Evolutionary conservation across 2,113 vertebrate genomes (phyloP).

Genomic region (Equus przewalskii): DNA sequence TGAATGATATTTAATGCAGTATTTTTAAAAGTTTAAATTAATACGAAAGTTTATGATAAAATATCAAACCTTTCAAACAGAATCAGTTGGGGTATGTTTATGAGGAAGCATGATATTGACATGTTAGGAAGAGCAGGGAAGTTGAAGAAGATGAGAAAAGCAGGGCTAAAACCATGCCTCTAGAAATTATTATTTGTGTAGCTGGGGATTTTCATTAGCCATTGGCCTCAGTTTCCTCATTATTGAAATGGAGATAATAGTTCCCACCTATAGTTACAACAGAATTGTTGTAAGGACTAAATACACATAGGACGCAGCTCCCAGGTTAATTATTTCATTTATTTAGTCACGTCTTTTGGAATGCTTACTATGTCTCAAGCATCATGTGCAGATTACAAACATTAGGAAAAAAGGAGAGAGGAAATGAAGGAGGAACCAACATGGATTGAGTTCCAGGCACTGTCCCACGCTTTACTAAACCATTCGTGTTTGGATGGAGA

Average conservation of each 20-base stretch:
- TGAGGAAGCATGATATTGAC: not conserved
- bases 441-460: too few species aligned
- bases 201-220: not conserved
- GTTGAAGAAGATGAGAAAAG: not conserved
- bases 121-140: not conserved
- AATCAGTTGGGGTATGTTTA: not conserved
- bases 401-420: not conserved
- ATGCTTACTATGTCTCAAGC: not conserved
- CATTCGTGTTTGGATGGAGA: not conserved
- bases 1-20: not conserved
- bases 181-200: not conserved
- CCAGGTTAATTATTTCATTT: conserved; percentile 23
- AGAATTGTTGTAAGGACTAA: not conserved
- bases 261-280: not conserved
- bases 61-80: not conserved
- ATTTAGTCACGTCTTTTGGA: not conserved
- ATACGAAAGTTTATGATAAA: not conserved
- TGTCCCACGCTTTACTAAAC: not conserved
- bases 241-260: not conserved
- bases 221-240: conserved; percentile 4
- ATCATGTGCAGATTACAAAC: not conserved
- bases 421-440: not conserved
- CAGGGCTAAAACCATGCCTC: not conserved
- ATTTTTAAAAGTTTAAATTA: not conserved
- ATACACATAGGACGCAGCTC: not conserved